phyloP scores from a whole-genome alignment of 2,888 invertebrate genomes.

The Meta bourneti region DNA sequence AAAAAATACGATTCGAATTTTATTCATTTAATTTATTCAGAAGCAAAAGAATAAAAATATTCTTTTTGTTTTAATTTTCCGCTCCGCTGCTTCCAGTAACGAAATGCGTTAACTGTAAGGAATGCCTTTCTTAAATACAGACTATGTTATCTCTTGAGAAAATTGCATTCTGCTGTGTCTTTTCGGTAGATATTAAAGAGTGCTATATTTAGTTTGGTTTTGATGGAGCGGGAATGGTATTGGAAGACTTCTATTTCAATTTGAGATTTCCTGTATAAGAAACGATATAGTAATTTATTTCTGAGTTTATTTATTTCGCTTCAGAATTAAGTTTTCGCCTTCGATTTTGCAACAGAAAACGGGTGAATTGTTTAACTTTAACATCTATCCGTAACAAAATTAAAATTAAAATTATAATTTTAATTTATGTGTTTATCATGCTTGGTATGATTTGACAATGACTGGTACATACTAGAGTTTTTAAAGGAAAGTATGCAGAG shows the following conservation, averaged over 20 bases:
- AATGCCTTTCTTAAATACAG: conserved; percentile 27
- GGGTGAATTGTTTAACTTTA: not conserved
- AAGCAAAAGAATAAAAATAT: not conserved
- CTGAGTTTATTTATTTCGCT: not conserved
- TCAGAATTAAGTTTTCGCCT: not conserved
- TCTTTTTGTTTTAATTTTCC: conserved; percentile 44
- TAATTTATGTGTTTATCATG: too few species aligned
- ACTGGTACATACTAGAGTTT: too few species aligned
- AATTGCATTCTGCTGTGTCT: not conserved
- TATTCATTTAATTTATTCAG: conserved; percentile 21
- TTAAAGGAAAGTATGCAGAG: too few species aligned
- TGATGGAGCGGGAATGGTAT: not conserved
- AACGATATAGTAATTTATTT: not conserved
- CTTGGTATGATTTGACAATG: too few species aligned
- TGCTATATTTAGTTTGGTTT: not conserved
- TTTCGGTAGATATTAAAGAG: not conserved
- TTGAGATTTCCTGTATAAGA: not conserved
- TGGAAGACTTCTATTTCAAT: not conserved
- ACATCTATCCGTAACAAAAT: not conserved
- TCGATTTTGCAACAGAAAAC: not conserved
- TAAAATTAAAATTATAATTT: too few species aligned
- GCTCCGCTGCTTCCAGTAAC: conserved; percentile 13
- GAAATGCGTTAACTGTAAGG: conserved; percentile 25
- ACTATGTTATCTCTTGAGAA: not conserved
- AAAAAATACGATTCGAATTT: conserved; percentile 24